These are phyloP conservation scores for Tupiocoris notatus DNA, from an alignment of 2,888 invertebrate species.

Conservation along the genomic window DNA sequence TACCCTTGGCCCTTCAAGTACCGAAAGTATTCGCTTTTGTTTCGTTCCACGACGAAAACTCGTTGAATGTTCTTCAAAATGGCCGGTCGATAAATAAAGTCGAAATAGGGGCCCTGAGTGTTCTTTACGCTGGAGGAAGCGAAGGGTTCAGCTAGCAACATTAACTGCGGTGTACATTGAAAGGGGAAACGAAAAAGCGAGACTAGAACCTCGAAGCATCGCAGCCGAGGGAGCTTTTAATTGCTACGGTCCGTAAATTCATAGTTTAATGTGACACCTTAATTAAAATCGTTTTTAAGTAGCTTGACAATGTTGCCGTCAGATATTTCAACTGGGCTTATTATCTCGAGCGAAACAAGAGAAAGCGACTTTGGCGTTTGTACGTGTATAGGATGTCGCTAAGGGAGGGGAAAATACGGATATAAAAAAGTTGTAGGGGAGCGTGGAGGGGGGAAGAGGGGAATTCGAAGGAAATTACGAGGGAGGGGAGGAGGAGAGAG, in stretches of 20 bases:
- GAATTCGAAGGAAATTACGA: too few relatives aligned
- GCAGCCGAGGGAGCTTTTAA: conserved; percentile 13
- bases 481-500: too few relatives aligned
- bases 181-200: background rate
- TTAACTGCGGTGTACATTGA: conserved; percentile 16
- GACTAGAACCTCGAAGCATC: background rate
- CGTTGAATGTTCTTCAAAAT: conserved; percentile 19
- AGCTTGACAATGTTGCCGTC: conserved; percentile 30
- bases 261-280: conserved; percentile 30
- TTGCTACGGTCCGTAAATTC: conserved; percentile 21
- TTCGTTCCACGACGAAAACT: background rate
- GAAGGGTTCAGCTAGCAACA: background rate
- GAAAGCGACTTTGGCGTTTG: background rate
- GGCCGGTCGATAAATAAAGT: conserved; percentile 14
- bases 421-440: too few relatives aligned
- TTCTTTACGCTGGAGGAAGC: background rate
- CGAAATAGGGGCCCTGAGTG: background rate
- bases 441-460: too few relatives aligned
- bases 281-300: conserved; percentile 28
- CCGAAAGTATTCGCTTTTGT: background rate
- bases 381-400: background rate
- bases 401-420: background rate
- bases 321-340: conserved; percentile 23
- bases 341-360: conserved; percentile 14
- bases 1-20: background rate